Conservation (phyloP, 2,888 invertebrate species). For the Brachylomia viminalis region DNA sequence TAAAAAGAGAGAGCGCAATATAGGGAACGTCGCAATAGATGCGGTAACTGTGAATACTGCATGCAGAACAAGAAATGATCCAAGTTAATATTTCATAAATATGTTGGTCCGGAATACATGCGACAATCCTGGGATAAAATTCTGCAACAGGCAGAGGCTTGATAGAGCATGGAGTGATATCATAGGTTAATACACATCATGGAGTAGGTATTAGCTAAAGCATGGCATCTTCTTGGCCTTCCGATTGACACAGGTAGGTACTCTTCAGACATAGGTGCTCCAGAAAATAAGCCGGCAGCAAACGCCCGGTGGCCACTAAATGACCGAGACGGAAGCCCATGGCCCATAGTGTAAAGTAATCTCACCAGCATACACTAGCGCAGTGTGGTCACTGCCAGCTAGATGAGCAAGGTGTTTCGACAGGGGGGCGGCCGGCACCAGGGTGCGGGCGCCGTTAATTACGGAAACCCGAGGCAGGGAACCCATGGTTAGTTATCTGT, state of each 20-base stretch:
- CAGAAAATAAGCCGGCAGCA: no score
- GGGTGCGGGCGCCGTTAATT: slow-evolving; percentile 89
- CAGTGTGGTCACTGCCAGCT: slow-evolving; percentile 88
- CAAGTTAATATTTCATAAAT: no score
- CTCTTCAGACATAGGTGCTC: no score
- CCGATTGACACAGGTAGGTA: no score
- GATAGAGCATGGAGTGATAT: no score
- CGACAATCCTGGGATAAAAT: not conserved
- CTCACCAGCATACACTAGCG: slow-evolving; percentile 92
- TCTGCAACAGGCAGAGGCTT: not conserved
- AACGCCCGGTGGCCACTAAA: no score
- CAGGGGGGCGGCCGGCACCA: slow-evolving; percentile 88
- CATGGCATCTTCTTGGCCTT: not conserved
- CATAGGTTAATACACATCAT: not conserved
- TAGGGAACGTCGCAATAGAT: not conserved
- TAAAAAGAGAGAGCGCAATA: not conserved
- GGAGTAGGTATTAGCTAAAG: no score
- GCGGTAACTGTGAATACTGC: not conserved
- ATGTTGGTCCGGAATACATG: no score
- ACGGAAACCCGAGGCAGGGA: slow-evolving; percentile 94
- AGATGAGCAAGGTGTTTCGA: slow-evolving; percentile 89
- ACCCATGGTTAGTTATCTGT: slow-evolving; percentile 90
- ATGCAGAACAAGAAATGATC: no score
- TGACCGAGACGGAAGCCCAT: not conserved
- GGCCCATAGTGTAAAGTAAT: not conserved